Conservation (phyloP, 1,140 invertebrate species). For the Drosophila elegans region DNA sequence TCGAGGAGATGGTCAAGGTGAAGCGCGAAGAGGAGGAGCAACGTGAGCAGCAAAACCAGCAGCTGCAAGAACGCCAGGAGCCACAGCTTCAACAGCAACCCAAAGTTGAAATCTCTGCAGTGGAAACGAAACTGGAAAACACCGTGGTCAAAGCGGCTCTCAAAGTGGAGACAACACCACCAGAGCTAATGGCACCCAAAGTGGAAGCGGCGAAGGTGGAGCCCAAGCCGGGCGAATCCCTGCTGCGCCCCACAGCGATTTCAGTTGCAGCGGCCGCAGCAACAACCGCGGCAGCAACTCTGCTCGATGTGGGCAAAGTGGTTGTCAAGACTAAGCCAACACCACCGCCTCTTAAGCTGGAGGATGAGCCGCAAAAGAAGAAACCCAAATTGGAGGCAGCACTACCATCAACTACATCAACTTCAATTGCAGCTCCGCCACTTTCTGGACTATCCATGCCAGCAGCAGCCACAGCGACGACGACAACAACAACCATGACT, state of each 20-base stretch:
- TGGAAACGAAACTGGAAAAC: slow-evolving; percentile 24
- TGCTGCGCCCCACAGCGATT: slow-evolving; percentile 50
- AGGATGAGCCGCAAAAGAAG: slow-evolving; percentile 64
- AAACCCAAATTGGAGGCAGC: slow-evolving; percentile 55
- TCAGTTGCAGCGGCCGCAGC: slow-evolving; percentile 5
- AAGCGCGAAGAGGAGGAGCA: slow-evolving; percentile 67
- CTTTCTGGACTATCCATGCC: background rate
- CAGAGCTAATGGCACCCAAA: slow-evolving; percentile 6
- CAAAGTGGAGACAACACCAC: slow-evolving; percentile 20
- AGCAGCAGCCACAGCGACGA: background rate
- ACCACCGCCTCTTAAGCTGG: slow-evolving; percentile 29
- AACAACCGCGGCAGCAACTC: slow-evolving; percentile 11
- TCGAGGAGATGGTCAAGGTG: slow-evolving; percentile 70
- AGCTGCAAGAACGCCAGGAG: background rate
- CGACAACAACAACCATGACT: background rate
- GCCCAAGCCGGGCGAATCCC: slow-evolving; percentile 67
- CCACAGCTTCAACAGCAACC: slow-evolving; percentile 15
- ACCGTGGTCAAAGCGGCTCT: slow-evolving; percentile 18
- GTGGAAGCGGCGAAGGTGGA: slow-evolving; percentile 32
- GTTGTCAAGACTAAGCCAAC: slow-evolving; percentile 45
- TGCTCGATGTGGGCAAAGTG: slow-evolving; percentile 40
- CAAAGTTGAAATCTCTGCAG: slow-evolving; percentile 2
- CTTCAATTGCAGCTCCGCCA: background rate
- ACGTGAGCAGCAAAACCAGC: slow-evolving; percentile 66
- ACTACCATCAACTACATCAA: background rate